Conservation (phyloP, 2,113 vertebrate genomes). For the Ploceus nigricollis region DNA sequence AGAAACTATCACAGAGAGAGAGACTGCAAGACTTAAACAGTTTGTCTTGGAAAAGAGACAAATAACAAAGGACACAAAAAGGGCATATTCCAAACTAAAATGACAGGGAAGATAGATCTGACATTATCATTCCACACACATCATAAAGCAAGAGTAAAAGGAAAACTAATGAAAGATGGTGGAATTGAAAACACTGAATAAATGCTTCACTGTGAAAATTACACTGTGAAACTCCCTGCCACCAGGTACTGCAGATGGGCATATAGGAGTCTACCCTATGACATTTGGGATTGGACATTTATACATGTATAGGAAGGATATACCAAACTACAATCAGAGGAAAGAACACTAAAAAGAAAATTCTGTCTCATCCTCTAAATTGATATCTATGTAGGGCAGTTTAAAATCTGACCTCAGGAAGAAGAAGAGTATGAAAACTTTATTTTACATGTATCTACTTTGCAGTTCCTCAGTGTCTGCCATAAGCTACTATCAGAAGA, state of each 20-base stretch:
- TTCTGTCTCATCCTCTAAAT: background rate
- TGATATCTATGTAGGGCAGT: background rate
- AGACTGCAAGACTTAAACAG: background rate
- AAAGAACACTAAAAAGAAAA: background rate
- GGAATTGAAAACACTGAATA: background rate
- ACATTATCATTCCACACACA: background rate
- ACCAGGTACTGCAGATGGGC: background rate
- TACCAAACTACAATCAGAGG: background rate
- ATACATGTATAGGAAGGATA: background rate
- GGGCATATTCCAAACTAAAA: slow-evolving; percentile 4
- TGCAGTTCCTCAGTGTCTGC: background rate
- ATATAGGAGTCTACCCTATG: background rate
- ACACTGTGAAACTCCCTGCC: background rate
- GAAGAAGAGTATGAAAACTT: background rate
- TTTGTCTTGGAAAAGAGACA: slow-evolving; percentile 34
- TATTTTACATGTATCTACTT: background rate
- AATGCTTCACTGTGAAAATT: background rate
- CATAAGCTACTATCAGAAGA: background rate
- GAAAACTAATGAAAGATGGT: background rate
- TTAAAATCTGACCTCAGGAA: background rate
- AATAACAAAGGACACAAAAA: slow-evolving; percentile 45
- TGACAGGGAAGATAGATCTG: background rate
- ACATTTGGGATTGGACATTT: background rate
- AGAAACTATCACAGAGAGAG: background rate
- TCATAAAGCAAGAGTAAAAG: background rate